A percentile compares a stretch with the other conserved stretches of the same genome.
Conservation (phyloP, 64 coral and sea anemone species). For the Stichodactyla helianthus region DNA sequence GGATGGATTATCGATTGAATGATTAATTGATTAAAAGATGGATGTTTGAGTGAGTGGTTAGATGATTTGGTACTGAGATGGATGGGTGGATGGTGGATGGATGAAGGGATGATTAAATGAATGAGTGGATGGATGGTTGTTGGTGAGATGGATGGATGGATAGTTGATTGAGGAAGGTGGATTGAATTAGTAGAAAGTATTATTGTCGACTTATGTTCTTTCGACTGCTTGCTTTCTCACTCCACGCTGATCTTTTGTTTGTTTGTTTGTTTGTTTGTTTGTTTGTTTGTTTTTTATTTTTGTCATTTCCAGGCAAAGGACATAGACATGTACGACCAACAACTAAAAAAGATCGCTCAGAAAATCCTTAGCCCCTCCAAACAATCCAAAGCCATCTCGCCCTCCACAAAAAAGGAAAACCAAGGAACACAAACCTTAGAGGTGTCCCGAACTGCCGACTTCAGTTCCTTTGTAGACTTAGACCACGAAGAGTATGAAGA, state of each 20-base stretch:
- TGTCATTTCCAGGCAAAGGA: constrained; percentile 49
- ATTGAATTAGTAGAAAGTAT: no score
- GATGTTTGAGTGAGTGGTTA: no score
- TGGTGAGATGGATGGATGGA: no score
- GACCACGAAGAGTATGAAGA: constrained; percentile 54
- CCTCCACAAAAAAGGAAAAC: not conserved
- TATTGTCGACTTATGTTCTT: no score
- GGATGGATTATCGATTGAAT: no score
- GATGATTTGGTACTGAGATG: no score
- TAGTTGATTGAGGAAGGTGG: no score
- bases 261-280: no score
- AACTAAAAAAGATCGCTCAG: constrained; percentile 79
- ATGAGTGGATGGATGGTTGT: no score
- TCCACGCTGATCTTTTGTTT: no score
- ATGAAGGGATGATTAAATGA: not conserved
- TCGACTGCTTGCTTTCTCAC: not conserved
- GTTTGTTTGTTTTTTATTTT: no score
- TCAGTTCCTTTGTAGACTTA: constrained; percentile 53
- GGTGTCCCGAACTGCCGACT: constrained; percentile 46
- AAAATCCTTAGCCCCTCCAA: constrained; percentile 65
- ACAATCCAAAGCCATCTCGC: not conserved
- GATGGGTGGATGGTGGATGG: not conserved
- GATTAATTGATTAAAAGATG: no score
- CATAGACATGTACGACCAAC: constrained; percentile 74
- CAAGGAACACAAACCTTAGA: constrained; percentile 67